Percentiles rank a stretch among this genome's conserved stretches.
Conservation (phyloP, 2,888 invertebrate species). For the Sclerodermus sp. region DNA sequence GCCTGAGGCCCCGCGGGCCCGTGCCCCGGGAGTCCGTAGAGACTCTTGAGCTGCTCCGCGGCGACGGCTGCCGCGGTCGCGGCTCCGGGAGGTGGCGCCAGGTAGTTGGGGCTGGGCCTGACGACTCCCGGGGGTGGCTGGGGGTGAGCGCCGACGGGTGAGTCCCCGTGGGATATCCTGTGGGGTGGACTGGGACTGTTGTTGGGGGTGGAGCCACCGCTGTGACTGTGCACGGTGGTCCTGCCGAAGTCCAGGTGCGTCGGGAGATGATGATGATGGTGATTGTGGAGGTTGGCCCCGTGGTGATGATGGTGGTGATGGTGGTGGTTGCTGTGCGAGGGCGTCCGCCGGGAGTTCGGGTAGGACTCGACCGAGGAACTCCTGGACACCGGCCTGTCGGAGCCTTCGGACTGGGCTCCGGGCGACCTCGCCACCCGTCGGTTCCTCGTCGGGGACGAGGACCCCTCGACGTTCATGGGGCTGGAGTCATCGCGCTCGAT, state of each 20-base stretch:
- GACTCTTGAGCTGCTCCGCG: slow-evolving; percentile 54
- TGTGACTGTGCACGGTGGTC: slow-evolving; percentile 49
- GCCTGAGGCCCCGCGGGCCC: slow-evolving; percentile 63
- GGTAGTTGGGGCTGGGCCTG: slow-evolving; percentile 61
- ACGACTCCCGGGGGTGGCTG: slow-evolving; percentile 62
- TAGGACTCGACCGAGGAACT: slow-evolving; percentile 55
- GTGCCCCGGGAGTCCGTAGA: slow-evolving; percentile 51
- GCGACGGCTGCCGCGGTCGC: slow-evolving; percentile 59
- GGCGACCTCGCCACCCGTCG: slow-evolving; percentile 53
- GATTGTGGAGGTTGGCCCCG: slow-evolving; percentile 49
- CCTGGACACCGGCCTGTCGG: slow-evolving; percentile 52
- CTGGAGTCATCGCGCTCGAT: slow-evolving; percentile 46
- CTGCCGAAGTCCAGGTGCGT: slow-evolving; percentile 40
- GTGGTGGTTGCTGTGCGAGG: slow-evolving; percentile 35
- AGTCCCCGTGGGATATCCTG: slow-evolving; percentile 45
- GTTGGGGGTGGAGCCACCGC: slow-evolving; percentile 53
- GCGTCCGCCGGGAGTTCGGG: slow-evolving; percentile 44
- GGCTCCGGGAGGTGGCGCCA: slow-evolving; percentile 53
- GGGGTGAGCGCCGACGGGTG: slow-evolving; percentile 58
- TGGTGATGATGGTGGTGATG: slow-evolving; percentile 39
- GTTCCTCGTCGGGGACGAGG: slow-evolving; percentile 43
- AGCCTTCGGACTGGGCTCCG: slow-evolving; percentile 61
- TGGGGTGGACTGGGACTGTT: slow-evolving; percentile 55
- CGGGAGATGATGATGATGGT: slow-evolving; percentile 35
- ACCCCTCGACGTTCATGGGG: slow-evolving; percentile 49